These are phyloP conservation scores for Malurus melanocephalus DNA, from an alignment of 2,113 vertebrate species.

Conservation along the genomic window DNA sequence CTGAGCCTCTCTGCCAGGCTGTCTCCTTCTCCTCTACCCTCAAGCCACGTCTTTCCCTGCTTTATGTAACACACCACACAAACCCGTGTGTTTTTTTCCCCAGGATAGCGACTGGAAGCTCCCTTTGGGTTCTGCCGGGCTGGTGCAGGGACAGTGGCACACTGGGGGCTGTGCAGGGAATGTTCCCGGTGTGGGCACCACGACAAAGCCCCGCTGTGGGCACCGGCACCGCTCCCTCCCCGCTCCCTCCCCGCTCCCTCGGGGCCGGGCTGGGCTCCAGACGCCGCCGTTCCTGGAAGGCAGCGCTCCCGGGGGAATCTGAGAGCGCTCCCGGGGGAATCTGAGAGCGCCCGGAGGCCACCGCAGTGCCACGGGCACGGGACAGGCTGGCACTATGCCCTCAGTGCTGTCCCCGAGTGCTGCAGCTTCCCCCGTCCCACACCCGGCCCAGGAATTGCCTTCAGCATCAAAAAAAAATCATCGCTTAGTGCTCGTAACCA, in stretches of 20 bases:
- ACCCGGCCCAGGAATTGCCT: not conserved
- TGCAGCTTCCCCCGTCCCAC: not conserved
- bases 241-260: not conserved
- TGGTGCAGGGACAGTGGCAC: not conserved
- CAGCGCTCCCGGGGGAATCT: fast-evolving
- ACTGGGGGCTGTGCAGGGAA: not conserved
- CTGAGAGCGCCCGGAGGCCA: not conserved
- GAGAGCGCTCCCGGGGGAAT: not conserved
- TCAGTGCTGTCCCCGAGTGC: fast-evolving
- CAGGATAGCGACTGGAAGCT: not conserved
- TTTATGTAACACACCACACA: not conserved
- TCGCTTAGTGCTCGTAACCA: not conserved
- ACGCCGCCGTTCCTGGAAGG: fast-evolving
- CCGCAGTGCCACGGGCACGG: fast-evolving
- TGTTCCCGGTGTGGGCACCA: fast-evolving
- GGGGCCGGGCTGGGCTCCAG: not conserved
- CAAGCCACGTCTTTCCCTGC: fast-evolving
- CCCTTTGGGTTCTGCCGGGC: not conserved
- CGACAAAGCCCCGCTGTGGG: not conserved
- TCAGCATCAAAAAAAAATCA: not conserved
- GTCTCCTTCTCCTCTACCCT: not conserved
- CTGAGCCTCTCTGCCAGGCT: not conserved
- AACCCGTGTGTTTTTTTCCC: fast-evolving
- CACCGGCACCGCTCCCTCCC: fast-evolving
- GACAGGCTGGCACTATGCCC: fast-evolving